Conservation (phyloP, 1,140 invertebrate genomes). For the Druon quercuslanigerum region DNA sequence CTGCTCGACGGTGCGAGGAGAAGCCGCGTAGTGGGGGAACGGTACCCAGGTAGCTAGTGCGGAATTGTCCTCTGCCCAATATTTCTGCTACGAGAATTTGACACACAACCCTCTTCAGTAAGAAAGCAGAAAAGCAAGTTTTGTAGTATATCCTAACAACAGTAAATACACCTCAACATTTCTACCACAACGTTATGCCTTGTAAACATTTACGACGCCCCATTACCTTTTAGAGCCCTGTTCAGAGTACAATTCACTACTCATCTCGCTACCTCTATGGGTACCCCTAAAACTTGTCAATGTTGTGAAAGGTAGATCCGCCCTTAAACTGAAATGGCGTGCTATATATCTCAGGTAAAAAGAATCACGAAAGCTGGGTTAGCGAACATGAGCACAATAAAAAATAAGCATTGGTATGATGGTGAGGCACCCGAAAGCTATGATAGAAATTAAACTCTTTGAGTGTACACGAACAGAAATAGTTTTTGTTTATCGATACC, state of each 20-base stretch:
- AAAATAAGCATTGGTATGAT: too few species aligned
- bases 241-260: conserved; percentile 14
- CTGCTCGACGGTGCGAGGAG: too few species aligned
- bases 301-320: neutral
- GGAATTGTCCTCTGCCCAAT: too few species aligned
- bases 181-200: neutral
- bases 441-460: too few species aligned
- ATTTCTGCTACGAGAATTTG: neutral
- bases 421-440: too few species aligned
- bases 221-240: conserved; percentile 14
- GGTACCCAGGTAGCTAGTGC: too few species aligned
- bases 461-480: too few species aligned
- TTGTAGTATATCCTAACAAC: neutral
- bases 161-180: conserved; percentile 7
- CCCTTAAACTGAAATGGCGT: neutral
- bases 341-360: neutral
- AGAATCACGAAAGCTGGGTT: too few species aligned
- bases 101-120: neutral
- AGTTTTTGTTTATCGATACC: too few species aligned
- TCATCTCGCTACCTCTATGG: conserved; percentile 8
- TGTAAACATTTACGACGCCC: neutral
- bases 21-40: too few species aligned
- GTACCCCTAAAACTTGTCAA: conserved; percentile 22
- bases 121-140: too few species aligned
- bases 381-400: too few species aligned